Evolutionary conservation across 2,888 invertebrate genomes (phyloP).

Genomic region (Epirrita christyi): DNA sequence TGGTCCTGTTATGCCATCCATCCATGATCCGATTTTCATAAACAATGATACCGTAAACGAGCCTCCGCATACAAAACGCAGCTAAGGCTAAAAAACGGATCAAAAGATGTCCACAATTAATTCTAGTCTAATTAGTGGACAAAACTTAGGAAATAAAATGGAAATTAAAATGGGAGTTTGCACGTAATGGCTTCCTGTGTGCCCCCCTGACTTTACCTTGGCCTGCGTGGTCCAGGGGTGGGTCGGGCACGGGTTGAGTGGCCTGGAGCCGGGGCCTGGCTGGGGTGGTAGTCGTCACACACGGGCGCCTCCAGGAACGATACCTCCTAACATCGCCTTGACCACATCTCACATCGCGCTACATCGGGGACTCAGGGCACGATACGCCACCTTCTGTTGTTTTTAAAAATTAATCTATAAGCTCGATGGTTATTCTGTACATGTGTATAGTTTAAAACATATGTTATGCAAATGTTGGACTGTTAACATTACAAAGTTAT

Average conservation of each 20-base stretch:
- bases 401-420: conserved; percentile 82
- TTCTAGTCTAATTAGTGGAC: conserved; percentile 35
- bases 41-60: conserved; percentile 67
- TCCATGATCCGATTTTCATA: conserved; percentile 36
- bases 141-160: conserved; percentile 57
- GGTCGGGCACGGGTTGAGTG: conserved; percentile 40
- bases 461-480: conserved; percentile 35
- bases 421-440: conserved; percentile 59
- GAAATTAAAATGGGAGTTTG: conserved; percentile 72
- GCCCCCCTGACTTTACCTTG: conserved; percentile 80
- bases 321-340: conserved; percentile 78
- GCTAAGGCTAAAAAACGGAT: conserved; percentile 46
- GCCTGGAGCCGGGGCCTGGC: conserved; percentile 36
- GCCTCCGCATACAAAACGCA: conserved; percentile 63
- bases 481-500: conserved; percentile 36
- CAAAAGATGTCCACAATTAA: conserved; percentile 42
- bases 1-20: background rate
- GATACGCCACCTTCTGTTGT: conserved; percentile 82
- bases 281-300: conserved; percentile 43
- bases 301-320: conserved; percentile 50
- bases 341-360: conserved; percentile 81
- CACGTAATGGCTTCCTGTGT: conserved; percentile 75
- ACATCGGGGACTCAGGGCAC: conserved; percentile 80
- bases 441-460: conserved; percentile 41
- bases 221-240: conserved; percentile 41